phyloP scores from a whole-genome alignment of 2,888 invertebrate genomes.

The Drosophila mayaguana region DNA sequence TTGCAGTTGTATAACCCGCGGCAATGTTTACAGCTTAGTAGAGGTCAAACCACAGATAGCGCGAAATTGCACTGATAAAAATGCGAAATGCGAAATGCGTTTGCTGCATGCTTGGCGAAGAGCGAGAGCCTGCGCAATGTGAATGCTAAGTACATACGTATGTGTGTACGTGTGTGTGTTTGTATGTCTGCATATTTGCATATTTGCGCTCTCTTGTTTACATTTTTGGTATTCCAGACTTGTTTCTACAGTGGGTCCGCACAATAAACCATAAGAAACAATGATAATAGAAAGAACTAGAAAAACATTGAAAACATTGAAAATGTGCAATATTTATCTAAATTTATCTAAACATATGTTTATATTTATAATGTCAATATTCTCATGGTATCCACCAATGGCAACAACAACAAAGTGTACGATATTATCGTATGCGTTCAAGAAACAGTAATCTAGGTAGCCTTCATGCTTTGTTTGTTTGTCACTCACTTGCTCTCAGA shows the following conservation, averaged over 20 bases:
- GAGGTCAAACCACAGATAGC: conserved; percentile 38
- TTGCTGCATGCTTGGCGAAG: conserved; percentile 6
- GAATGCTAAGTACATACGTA: conserved; percentile 1
- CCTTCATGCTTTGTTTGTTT: conserved; percentile 3
- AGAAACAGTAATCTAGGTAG: conserved; percentile 23
- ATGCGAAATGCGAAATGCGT: conserved; percentile 6
- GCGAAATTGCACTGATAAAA: conserved; percentile 19
- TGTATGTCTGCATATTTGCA: not conserved
- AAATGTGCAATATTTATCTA: not conserved
- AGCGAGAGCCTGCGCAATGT: conserved; percentile 43
- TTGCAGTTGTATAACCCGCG: conserved; percentile 39
- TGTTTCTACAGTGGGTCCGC: conserved; percentile 38
- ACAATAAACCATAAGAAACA: not conserved
- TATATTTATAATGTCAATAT: not conserved
- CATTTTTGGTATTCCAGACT: conserved; percentile 33
- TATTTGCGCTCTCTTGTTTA: conserved; percentile 42
- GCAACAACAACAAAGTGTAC: not conserved
- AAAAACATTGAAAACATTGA: not conserved
- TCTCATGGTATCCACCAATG: not conserved
- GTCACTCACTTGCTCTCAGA: conserved; percentile 16
- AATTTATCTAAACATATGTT: not conserved
- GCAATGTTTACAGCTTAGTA: conserved; percentile 24
- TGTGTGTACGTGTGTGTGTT: not conserved
- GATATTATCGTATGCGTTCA: conserved; percentile 1
- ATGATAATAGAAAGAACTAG: no score